Evolutionary conservation across 2,113 vertebrate genomes (phyloP).

Genomic region (Onychostoma macrolepis): DNA sequence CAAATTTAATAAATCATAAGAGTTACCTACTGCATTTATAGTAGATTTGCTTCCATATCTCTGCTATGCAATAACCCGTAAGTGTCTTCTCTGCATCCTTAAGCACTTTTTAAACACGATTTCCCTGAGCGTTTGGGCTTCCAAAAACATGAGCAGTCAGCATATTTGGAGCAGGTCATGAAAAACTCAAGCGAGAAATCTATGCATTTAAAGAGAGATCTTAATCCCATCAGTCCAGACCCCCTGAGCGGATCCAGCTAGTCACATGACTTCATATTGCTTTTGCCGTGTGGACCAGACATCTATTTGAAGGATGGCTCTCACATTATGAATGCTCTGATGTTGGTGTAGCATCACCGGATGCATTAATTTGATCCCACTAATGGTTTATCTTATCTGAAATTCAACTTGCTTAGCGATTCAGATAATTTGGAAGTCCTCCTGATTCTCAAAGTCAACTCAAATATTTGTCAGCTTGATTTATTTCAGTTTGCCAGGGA

Average conservation of each 20-base stretch:
- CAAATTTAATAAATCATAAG: not conserved
- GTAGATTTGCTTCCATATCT: conserved; percentile 27
- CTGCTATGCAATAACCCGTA: conserved; percentile 8
- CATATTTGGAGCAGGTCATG: conserved; percentile 32
- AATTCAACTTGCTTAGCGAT: not conserved
- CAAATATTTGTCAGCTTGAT: not conserved
- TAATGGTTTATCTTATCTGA: conserved; percentile 18
- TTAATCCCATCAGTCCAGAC: conserved; percentile 44
- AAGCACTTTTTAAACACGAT: conserved; percentile 45
- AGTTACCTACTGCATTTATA: conserved; percentile 15
- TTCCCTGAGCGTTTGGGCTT: conserved; percentile 33
- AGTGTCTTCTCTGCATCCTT: conserved; percentile 14
- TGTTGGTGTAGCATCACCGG: not conserved
- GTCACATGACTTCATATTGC: conserved; percentile 38
- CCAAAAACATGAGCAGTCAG: conserved; percentile 47
- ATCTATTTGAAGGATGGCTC: conserved; percentile 23
- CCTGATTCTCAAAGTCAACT: conserved; percentile 21
- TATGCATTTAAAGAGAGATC: conserved; percentile 48
- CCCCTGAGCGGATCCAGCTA: conserved; percentile 24
- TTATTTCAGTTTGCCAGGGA: not conserved
- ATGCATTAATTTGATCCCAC: not conserved
- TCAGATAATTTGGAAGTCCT: not conserved
- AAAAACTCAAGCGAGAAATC: conserved; percentile 46
- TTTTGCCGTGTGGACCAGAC: conserved; percentile 9
- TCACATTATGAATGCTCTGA: conserved; percentile 8